Evolutionary conservation across 2,797 vertebrate genomes (phyloP), one percentile per base, ranked within the genome.

Genomic region (Mastacembelus armatus): DNA sequence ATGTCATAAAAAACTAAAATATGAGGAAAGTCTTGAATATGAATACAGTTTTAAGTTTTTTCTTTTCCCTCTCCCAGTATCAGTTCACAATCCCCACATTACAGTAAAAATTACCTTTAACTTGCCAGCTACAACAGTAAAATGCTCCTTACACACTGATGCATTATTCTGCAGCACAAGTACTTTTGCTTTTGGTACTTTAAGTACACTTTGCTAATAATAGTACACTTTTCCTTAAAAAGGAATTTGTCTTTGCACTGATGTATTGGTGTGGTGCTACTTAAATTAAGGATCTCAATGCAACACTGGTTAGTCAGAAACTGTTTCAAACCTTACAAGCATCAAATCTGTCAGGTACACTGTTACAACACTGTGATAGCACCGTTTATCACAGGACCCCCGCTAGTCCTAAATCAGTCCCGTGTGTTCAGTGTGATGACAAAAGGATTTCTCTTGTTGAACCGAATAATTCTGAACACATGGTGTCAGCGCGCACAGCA

Each of bases 401-500:
- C 0, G 1, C 51, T 40, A 16, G 35, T 67, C n/a, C 18, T 66
- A 57, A 62, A 61, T 49, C 35, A 40, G 35, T 14, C 42, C 65
- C 1, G n/a, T 60, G 9, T 57, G 24, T 27, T 75, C 10, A 10
- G 3, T 10, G 44, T 48, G 26, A 36, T 21, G 15, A 54, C 38
- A 5, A 43, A 69, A 30, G n/a, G 15, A 44, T 61, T 40, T 40
- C 11, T 22, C 24, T 14, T 30, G 47, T 39, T 69, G 22, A 42
- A 35, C 16, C 12, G 43, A 27, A 39, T 73, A 73, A 78, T 54
- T 22, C 26, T 30, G 2, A 78, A 58, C 77, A 86, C 61, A 1
- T 74, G 79, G 22, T 18, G 45, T 35, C 58, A 62, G 40, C 4
- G 7, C 18, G n/a, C 38, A 24, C 7, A 52, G 21, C 39, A 21